Conservation (phyloP, 2,113 vertebrate species). For the Pica pica region DNA sequence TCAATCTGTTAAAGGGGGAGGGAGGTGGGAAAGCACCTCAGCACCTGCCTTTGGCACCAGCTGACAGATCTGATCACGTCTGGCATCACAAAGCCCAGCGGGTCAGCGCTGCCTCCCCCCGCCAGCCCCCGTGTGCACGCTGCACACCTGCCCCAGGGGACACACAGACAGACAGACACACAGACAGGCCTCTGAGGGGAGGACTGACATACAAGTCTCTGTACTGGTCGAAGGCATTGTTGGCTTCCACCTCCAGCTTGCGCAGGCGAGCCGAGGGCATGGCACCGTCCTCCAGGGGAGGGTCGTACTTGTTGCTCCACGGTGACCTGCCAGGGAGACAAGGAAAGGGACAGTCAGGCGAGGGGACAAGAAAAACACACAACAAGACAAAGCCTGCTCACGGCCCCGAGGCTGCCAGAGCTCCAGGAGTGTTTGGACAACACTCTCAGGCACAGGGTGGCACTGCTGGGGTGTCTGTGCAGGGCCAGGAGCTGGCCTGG, state of each 20-base stretch:
- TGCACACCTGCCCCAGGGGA: not conserved
- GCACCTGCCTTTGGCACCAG: not conserved
- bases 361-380: not conserved
- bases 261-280: slow-evolving; percentile 96
- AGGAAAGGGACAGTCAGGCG: not conserved
- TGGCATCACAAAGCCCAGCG: not conserved
- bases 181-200: not conserved
- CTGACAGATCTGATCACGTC: not conserved
- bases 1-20: not conserved
- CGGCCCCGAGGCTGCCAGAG: rapidly evolving
- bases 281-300: slow-evolving; percentile 95
- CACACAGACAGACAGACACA: not conserved
- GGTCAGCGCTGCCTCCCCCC: not conserved
- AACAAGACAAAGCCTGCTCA: not conserved
- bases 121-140: rapidly evolving
- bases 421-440: not conserved
- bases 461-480: not conserved
- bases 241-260: slow-evolving; percentile 97
- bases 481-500: not conserved
- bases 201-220: slow-evolving; percentile 89
- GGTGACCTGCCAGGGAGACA: slow-evolving; percentile 81
- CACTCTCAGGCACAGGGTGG: rapidly evolving
- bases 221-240: slow-evolving; percentile 99
- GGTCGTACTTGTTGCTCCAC: slow-evolving; percentile 99
- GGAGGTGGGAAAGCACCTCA: slow-evolving; percentile 19